Percentiles rank a stretch among this genome's conserved stretches.
phyloP scores from a whole-genome alignment of 2,113 vertebrate genomes.

The Miniopterus natalensis region DNA sequence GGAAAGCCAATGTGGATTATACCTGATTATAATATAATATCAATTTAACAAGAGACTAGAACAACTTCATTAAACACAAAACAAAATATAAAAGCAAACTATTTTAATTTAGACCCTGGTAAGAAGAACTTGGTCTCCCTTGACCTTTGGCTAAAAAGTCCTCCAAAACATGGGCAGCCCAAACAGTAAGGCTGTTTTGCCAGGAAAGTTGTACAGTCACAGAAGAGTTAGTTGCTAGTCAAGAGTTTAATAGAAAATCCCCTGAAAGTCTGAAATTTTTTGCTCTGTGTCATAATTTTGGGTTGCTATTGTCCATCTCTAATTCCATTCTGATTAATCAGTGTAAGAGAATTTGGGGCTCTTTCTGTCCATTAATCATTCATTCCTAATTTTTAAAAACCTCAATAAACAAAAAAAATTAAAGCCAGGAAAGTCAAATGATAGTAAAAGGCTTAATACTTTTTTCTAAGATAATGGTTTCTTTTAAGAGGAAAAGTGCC shows the following conservation, averaged over 20 bases:
- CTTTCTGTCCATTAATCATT: neutral
- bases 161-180: neutral
- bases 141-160: neutral
- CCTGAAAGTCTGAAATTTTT: neutral
- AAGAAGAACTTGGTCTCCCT: neutral
- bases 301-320: neutral
- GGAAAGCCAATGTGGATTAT: neutral
- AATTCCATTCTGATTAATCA: neutral
- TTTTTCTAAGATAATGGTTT: neutral
- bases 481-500: conserved; percentile 10
- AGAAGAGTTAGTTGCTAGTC: neutral
- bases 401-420: neutral
- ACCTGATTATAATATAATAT: neutral
- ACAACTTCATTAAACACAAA: neutral
- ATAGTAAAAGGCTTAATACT: neutral
- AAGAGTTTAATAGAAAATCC: neutral
- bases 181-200: neutral
- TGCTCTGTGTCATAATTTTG: neutral
- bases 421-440: neutral
- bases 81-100: conserved; percentile 1
- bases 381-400: neutral
- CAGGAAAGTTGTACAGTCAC: neutral
- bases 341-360: neutral
- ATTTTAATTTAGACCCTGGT: neutral
- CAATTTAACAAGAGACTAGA: conserved; percentile 5